phyloP scores from a whole-genome alignment of 2,888 invertebrate species.

The Tenthredo notha region DNA sequence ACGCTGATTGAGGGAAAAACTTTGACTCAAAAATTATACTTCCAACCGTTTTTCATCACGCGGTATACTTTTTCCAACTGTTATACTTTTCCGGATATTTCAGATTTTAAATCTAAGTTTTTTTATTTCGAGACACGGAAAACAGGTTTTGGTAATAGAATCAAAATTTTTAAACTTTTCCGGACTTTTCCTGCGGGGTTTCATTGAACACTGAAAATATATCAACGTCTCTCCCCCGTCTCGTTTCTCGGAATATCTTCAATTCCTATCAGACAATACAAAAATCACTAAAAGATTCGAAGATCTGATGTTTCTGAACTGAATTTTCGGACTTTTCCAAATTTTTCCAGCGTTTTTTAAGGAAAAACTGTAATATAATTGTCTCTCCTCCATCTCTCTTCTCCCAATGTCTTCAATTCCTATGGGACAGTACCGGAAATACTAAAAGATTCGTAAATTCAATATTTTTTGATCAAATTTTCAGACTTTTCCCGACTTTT shows the following conservation, averaged over 20 bases:
- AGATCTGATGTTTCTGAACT: neutral
- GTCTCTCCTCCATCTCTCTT: too few species aligned
- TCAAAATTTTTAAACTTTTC: neutral
- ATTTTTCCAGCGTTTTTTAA: neutral
- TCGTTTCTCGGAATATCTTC: neutral
- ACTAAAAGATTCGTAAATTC: neutral
- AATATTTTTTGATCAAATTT: too few species aligned
- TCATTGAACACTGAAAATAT: neutral
- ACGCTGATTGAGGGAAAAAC: neutral
- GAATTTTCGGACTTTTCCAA: neutral
- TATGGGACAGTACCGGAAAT: too few species aligned
- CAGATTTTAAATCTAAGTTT: too few species aligned
- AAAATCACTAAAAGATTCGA: neutral
- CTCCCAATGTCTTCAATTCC: neutral
- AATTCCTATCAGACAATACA: neutral
- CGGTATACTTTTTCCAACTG: too few species aligned
- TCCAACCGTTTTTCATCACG: too few species aligned
- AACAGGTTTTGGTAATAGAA: too few species aligned
- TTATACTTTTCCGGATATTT: too few species aligned
- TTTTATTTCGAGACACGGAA: too few species aligned
- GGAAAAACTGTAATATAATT: neutral
- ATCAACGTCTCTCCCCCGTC: neutral
- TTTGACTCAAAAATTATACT: too few species aligned
- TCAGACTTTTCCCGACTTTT: too few species aligned
- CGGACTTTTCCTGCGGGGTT: neutral